Percentiles rank a stretch among this genome's conserved stretches.
These are phyloP conservation scores for Drosophila navojoa DNA, from an alignment of 1,140 invertebrate species.

Conservation along the genomic window DNA sequence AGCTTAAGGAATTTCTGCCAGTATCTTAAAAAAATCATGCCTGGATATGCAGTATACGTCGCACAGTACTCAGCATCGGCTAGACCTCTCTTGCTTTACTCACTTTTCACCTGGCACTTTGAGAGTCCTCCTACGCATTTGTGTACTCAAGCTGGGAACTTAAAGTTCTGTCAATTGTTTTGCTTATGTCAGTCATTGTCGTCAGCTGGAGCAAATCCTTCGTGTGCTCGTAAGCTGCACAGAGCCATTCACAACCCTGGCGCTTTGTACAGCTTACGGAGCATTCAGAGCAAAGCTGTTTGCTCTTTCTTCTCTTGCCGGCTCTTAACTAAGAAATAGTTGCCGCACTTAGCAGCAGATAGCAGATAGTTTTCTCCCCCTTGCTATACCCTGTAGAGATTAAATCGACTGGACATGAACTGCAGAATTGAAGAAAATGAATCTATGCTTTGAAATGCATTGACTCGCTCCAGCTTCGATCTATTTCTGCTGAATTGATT, in stretches of 20 bases:
- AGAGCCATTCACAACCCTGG: slow-evolving; percentile 22
- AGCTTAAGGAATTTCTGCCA: slow-evolving; percentile 8
- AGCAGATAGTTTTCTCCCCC: not conserved
- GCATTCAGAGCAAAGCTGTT: slow-evolving; percentile 53
- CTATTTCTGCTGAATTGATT: not conserved
- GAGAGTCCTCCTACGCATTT: not conserved
- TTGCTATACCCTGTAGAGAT: slow-evolving; percentile 2
- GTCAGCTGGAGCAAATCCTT: slow-evolving; percentile 44
- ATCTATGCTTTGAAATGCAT: not conserved
- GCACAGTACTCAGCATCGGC: slow-evolving; percentile 5
- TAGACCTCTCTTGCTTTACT: not conserved
- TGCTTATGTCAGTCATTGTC: slow-evolving; percentile 35
- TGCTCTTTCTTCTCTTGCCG: not conserved
- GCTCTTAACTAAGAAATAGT: not conserved
- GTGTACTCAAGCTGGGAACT: slow-evolving; percentile 16
- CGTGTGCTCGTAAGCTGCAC: slow-evolving; percentile 43
- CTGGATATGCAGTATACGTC: not conserved
- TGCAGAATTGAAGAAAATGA: not conserved
- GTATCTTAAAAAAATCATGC: not conserved
- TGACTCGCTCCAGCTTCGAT: too few species aligned
- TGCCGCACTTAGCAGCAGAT: slow-evolving; percentile 4
- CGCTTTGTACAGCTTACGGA: slow-evolving; percentile 64
- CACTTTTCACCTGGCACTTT: slow-evolving; percentile 23
- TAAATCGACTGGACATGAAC: too few species aligned
- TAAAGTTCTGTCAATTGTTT: slow-evolving; percentile 9